phyloP scores from a whole-genome alignment of 1,140 invertebrate genomes.

The Andricus grossulariae region DNA sequence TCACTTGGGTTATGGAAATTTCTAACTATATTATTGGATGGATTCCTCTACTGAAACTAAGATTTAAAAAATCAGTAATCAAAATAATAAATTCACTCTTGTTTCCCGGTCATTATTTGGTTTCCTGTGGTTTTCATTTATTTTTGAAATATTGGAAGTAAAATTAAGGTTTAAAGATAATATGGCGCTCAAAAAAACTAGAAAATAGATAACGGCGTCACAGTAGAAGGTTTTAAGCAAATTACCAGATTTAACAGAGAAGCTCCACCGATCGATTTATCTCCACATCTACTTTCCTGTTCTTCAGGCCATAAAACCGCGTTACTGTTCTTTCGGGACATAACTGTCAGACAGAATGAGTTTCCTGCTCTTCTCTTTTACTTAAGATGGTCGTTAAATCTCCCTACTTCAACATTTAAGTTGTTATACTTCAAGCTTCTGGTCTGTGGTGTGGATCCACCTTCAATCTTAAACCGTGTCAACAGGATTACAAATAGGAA shows the following conservation, averaged over 20 bases:
- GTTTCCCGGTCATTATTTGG: no score
- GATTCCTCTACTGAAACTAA: no score
- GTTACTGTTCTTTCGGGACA: conserved; percentile 21
- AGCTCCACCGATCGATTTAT: conserved; percentile 9
- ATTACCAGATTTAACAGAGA: conserved; percentile 22
- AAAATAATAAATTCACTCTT: no score
- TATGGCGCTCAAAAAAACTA: no score
- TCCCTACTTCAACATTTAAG: neutral
- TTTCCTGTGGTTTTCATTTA: no score
- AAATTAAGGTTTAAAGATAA: no score
- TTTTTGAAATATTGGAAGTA: no score
- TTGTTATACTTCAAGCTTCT: neutral
- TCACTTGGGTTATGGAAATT: no score
- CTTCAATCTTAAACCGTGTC: conserved; percentile 21
- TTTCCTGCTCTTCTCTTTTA: conserved; percentile 22
- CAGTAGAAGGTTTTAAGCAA: conserved; percentile 1
- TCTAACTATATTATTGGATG: no score
- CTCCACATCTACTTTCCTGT: neutral
- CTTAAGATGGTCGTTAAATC: conserved; percentile 24
- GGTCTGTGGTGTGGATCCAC: neutral
- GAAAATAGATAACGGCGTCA: neutral
- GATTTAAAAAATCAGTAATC: no score
- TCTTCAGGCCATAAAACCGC: neutral
- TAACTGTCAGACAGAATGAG: conserved; percentile 7
- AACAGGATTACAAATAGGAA: conserved; percentile 27